Conservation (phyloP, 2,113 vertebrate species). For the Cyanocitta stelleri region DNA sequence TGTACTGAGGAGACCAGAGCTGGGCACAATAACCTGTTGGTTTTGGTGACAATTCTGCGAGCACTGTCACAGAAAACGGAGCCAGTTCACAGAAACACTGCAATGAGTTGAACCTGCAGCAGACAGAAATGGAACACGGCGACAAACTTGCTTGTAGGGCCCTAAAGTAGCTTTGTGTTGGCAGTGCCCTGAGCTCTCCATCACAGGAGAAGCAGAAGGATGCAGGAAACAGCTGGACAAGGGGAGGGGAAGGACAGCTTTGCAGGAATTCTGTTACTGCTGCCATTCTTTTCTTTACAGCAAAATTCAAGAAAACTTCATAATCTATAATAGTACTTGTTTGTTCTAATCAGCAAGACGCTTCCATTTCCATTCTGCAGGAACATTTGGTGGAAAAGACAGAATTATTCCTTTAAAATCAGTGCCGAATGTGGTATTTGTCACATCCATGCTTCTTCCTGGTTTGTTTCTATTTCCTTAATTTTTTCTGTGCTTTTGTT, state of each 20-base stretch:
- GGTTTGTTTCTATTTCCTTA: not conserved
- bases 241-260: not conserved
- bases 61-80: accelerated
- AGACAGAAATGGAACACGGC: accelerated
- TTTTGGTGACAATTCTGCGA: not conserved
- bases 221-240: accelerated
- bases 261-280: too few species aligned
- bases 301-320: too few species aligned
- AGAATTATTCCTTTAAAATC: not conserved
- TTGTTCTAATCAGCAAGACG: not conserved
- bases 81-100: accelerated
- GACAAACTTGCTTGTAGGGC: accelerated
- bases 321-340: accelerated
- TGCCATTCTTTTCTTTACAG: not conserved
- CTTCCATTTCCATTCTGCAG: not conserved
- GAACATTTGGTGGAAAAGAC: not conserved
- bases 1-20: not conserved
- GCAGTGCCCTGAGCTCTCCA: not conserved
- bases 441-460: not conserved
- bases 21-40: not conserved
- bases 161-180: accelerated
- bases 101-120: accelerated
- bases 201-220: too few species aligned
- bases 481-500: not conserved
- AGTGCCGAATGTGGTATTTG: accelerated